Conservation (phyloP, 1,140 invertebrate species). For the Cyphomyrmex costatus region DNA sequence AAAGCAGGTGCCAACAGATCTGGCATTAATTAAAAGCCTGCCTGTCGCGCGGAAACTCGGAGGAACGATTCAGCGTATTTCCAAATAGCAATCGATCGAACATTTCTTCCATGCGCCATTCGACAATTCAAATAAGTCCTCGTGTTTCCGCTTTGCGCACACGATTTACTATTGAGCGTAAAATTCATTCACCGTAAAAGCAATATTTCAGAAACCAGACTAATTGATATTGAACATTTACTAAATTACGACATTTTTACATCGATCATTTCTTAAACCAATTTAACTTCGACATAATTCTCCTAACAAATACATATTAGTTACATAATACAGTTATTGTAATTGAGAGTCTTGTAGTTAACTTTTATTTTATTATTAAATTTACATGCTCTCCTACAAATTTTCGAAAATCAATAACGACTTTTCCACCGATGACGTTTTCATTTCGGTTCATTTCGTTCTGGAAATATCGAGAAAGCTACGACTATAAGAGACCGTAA, state of each 20-base stretch:
- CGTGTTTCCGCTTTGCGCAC: constrained; percentile 51
- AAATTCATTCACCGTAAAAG: constrained; percentile 36
- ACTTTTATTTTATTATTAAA: too few species aligned
- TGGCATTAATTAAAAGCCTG: constrained; percentile 75
- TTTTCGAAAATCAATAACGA: constrained; percentile 39
- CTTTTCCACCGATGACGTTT: constrained; percentile 15
- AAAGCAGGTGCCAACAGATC: constrained; percentile 50
- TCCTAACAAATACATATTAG: not conserved
- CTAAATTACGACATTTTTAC: not conserved
- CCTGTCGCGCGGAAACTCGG: constrained; percentile 60
- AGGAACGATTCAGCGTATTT: constrained; percentile 40
- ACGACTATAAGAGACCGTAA: constrained; percentile 51
- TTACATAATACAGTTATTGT: too few species aligned
- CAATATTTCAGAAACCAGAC: constrained; percentile 28
- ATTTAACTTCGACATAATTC: too few species aligned
- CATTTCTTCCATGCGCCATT: constrained; percentile 56
- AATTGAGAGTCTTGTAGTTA: too few species aligned
- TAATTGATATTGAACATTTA: constrained; percentile 47
- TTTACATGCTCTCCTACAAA: not conserved
- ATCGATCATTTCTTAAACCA: not conserved
- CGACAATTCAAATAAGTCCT: constrained; percentile 38
- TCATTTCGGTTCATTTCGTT: constrained; percentile 13
- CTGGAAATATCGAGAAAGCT: constrained; percentile 39
- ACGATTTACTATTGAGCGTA: constrained; percentile 24
- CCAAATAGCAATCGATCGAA: constrained; percentile 64